These are phyloP conservation scores for Propithecus coquereli DNA, from an alignment of 2,113 vertebrate species.

Conservation along the genomic window DNA sequence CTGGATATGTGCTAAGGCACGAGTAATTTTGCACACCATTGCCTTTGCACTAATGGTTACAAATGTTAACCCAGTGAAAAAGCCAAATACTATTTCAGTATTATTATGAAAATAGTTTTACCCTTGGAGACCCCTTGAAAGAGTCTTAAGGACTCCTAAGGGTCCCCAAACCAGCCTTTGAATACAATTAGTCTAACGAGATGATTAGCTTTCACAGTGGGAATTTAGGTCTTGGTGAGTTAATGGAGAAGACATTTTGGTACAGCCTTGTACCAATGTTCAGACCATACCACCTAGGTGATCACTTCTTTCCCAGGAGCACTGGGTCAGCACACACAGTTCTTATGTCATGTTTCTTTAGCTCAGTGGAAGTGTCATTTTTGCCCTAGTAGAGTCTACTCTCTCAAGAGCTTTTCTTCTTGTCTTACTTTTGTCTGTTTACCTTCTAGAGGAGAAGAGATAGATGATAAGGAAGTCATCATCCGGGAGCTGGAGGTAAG, in stretches of 20 bases:
- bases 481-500: constrained; percentile 72
- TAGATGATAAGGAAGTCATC: constrained; percentile 59
- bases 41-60: neutral
- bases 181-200: neutral
- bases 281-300: neutral
- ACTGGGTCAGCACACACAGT: neutral
- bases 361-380: neutral
- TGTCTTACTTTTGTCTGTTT: constrained; percentile 37
- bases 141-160: neutral
- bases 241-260: neutral
- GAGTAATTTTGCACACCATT: neutral
- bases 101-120: constrained; percentile 22
- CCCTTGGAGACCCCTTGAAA: neutral
- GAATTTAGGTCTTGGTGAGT: neutral
- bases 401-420: neutral
- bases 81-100: neutral
- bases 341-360: neutral
- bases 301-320: neutral
- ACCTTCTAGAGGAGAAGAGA: constrained; percentile 69
- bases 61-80: neutral
- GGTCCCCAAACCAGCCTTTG: neutral
- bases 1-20: neutral
- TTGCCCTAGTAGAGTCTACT: neutral
- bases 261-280: neutral
- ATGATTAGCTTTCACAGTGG: neutral